These are phyloP conservation scores for Macroteleia sp. DNA, from an alignment of 2,888 invertebrate species.

Conservation along the genomic window DNA sequence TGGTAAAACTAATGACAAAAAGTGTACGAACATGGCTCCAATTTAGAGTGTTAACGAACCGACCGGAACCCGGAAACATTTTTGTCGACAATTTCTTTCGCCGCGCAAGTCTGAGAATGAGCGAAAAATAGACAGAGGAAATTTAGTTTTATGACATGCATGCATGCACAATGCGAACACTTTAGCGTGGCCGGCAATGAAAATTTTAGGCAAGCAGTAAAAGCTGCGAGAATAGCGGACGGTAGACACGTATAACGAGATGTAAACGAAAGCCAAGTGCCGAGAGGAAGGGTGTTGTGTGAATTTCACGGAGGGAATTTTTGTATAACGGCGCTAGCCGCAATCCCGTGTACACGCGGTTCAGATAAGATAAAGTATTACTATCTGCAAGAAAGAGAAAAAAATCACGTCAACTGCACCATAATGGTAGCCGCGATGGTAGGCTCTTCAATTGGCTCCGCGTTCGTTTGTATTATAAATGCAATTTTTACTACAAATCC, in stretches of 20 bases:
- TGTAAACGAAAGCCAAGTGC: constrained; percentile 71
- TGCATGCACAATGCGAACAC: constrained; percentile 39
- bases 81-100: constrained; percentile 20
- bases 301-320: constrained; percentile 67
- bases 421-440: too few species aligned
- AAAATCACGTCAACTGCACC: too few species aligned
- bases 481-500: too few species aligned
- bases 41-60: too few species aligned
- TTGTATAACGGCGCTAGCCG: constrained; percentile 43
- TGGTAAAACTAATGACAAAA: too few species aligned
- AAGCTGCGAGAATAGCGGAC: constrained; percentile 53
- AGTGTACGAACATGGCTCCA: too few species aligned
- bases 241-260: constrained; percentile 72
- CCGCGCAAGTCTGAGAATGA: constrained; percentile 21
- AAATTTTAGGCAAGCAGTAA: constrained; percentile 68
- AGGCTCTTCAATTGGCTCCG: too few species aligned
- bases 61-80: constrained; percentile 20
- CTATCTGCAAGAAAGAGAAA: constrained; percentile 15
- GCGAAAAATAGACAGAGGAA: constrained; percentile 34
- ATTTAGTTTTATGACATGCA: constrained; percentile 39
- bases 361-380: constrained; percentile 38
- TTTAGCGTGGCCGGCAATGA: constrained; percentile 61
- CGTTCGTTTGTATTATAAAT: too few species aligned
- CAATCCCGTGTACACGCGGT: constrained; percentile 32
- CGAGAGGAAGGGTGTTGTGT: constrained; percentile 52